phyloP scores from a whole-genome alignment of 92 coral and sea anemone species.

The Bergia sp. region DNA sequence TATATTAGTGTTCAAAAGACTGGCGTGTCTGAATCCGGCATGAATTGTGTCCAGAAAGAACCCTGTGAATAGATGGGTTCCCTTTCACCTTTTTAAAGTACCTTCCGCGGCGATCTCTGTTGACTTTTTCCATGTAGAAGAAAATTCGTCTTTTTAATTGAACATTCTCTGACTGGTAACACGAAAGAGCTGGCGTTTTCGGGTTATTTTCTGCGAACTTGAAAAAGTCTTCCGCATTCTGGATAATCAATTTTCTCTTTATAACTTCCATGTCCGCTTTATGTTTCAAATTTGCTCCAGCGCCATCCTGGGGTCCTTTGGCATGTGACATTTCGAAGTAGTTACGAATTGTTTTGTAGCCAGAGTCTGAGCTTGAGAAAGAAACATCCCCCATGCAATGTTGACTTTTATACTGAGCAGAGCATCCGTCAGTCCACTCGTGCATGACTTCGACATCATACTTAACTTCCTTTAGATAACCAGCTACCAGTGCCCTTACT shows the following conservation, averaged over 20 bases:
- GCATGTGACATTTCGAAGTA: slow-evolving; percentile 65
- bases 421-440: slow-evolving; percentile 68
- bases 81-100: slow-evolving; percentile 8
- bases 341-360: slow-evolving; percentile 55
- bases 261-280: slow-evolving; percentile 66
- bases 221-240: slow-evolving; percentile 60
- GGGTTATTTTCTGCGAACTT: slow-evolving; percentile 45
- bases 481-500: slow-evolving; percentile 31
- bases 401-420: slow-evolving; percentile 60
- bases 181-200: slow-evolving; percentile 44
- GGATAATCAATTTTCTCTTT: slow-evolving; percentile 51
- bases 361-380: slow-evolving; percentile 52
- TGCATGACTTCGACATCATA: slow-evolving; percentile 44
- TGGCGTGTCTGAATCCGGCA: not conserved
- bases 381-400: slow-evolving; percentile 67
- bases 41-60: slow-evolving; percentile 1
- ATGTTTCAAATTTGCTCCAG: slow-evolving; percentile 50
- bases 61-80: slow-evolving; percentile 22
- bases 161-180: slow-evolving; percentile 59
- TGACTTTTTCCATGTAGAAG: not conserved
- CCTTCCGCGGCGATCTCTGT: not conserved
- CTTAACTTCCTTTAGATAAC: slow-evolving; percentile 41
- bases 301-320: slow-evolving; percentile 61
- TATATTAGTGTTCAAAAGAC: too few species aligned
- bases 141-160: slow-evolving; percentile 27